Conservation (phyloP, 1,140 invertebrate genomes). For the Drosophila parvula region DNA sequence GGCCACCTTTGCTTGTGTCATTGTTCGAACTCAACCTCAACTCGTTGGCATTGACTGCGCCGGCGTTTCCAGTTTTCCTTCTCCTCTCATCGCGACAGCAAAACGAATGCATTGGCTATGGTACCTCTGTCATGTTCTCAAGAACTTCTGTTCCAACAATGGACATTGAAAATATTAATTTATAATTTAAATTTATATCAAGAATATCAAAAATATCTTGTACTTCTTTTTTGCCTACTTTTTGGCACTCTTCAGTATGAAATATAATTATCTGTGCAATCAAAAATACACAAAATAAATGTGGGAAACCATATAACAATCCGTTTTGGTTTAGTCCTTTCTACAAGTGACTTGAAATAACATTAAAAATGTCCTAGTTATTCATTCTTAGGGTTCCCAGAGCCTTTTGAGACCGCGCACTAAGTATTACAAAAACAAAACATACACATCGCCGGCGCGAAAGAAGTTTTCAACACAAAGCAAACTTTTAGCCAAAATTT, state of each 20-base stretch:
- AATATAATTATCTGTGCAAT: no score
- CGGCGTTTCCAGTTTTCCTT: slow-evolving; percentile 51
- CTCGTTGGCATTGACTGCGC: slow-evolving; percentile 58
- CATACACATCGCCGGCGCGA: neutral
- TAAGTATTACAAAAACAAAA: neutral
- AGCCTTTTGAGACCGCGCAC: no score
- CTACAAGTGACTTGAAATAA: neutral
- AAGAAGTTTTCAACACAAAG: neutral
- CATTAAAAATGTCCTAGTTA: neutral
- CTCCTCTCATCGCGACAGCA: slow-evolving; percentile 50
- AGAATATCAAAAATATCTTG: neutral
- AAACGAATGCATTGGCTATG: slow-evolving; percentile 38
- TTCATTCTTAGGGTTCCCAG: no score
- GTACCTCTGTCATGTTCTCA: slow-evolving; percentile 21
- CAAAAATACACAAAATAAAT: no score
- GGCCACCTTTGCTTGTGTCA: slow-evolving; percentile 44
- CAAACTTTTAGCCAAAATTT: no score
- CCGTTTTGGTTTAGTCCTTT: no score
- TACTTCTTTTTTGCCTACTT: neutral
- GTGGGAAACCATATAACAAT: no score
- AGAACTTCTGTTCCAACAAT: neutral
- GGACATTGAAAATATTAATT: neutral
- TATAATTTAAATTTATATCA: neutral
- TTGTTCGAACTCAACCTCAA: slow-evolving; percentile 54
- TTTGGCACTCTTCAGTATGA: no score